Evolutionary conservation across 2,797 vertebrate genomes (phyloP), one percentile per base, ranked within the genome.

Genomic region (Anguilla megastoma): DNA sequence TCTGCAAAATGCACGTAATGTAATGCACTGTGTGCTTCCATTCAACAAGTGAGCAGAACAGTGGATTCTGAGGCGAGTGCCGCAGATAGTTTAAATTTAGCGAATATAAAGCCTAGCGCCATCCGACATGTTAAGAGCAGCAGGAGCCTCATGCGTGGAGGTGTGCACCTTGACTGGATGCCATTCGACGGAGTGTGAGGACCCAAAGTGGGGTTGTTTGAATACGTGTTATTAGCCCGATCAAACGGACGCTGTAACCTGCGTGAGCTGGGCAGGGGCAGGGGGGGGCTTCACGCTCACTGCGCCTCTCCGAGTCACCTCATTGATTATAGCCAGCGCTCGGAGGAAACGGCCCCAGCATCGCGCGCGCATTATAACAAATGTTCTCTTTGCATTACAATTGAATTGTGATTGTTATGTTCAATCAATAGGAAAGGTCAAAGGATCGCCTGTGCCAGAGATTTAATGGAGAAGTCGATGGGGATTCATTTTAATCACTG

Each of bases 401-500:
- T 99, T 98, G 98, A 99, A 99, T 98, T 98, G 97, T 98, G 98
- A 99, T 98, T 99, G 98, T 99, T 99, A 98, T 99, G 98, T 99
- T 98, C 98, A 98, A 99, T 99, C 98, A 99, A 99, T 99, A 97
- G 96, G 96, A 99, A 99, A 99, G 98, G 98, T 99, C 98, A 98
- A 97, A 96, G 96, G 97, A 98, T 98, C 97, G 97, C 96, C 97
- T 97, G 97, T 98, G 98, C 98, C 98, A 98, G 97, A 97, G 97
- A 98, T 99, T 99, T 99, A 99, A 99, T 99, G 97, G 98, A 98
- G 98, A 99, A 99, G 98, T 99, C 98, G 97, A 99, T 98, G 98
- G 98, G 97, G 98, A 99, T 99, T 99, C 97, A 97, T 98, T 99
- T 99, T 99, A 99, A 99, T 99, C 98, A 99, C 98, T 97, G 97